Conservation (phyloP, 2,888 invertebrate genomes). For the Philonicus albiceps region DNA sequence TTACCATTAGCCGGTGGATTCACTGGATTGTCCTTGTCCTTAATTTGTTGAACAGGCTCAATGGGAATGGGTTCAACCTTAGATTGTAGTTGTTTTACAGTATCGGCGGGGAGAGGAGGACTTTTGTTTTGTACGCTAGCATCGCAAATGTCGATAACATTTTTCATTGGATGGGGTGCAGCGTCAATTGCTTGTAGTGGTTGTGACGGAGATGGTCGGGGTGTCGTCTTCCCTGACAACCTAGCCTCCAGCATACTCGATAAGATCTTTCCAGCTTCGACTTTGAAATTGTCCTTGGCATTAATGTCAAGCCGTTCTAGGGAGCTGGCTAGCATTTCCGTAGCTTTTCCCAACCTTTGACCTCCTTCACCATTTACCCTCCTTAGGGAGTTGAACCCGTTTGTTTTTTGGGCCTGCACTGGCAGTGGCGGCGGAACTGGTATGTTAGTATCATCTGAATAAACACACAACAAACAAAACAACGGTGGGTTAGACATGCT, state of each 20-base stretch:
- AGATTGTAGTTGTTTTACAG: background rate
- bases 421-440: constrained; percentile 26
- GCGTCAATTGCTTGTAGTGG: background rate
- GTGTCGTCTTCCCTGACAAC: constrained; percentile 48
- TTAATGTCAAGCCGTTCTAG: constrained; percentile 58
- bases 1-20: constrained; percentile 27
- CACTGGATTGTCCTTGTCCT: background rate
- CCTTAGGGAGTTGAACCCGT: background rate
- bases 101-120: background rate
- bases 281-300: constrained; percentile 58
- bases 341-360: constrained; percentile 50
- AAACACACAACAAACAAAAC: constrained; percentile 45
- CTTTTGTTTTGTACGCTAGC: constrained; percentile 42
- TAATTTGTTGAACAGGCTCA: background rate
- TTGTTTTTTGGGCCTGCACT: background rate
- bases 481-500: constrained; percentile 29
- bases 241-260: constrained; percentile 62
- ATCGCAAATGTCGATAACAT: constrained; percentile 60
- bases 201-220: background rate
- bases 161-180: constrained; percentile 58
- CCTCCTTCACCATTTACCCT: background rate
- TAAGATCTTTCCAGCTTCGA: constrained; percentile 61
- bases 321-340: constrained; percentile 59
- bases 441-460: constrained; percentile 37
- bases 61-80: background rate